Evolutionary conservation across 2,888 invertebrate genomes (phyloP).

Genomic region (Drosophila anomalata): DNA sequence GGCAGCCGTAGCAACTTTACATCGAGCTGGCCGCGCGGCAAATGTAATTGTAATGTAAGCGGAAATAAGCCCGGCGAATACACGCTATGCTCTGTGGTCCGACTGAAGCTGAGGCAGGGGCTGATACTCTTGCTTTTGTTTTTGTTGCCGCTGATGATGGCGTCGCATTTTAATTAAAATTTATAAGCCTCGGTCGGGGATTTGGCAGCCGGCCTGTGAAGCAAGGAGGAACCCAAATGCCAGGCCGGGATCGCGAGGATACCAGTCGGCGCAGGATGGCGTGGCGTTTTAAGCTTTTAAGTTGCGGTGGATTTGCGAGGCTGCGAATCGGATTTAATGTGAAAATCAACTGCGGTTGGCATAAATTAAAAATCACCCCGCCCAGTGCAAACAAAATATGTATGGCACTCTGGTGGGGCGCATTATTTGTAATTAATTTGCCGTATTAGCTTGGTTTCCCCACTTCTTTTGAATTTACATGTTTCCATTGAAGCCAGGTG

Average conservation of each 20-base stretch:
- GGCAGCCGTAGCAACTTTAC: conserved; percentile 21
- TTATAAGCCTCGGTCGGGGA: conserved; percentile 76
- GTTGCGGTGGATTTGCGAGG: conserved; percentile 74
- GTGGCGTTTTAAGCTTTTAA: conserved; percentile 76
- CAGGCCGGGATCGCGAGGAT: conserved; percentile 5
- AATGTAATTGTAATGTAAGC: conserved; percentile 79
- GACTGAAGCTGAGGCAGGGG: conserved; percentile 24
- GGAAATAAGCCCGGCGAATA: conserved; percentile 66
- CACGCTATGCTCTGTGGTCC: conserved; percentile 31
- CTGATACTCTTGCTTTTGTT: not conserved
- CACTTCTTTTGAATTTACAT: conserved; percentile 9
- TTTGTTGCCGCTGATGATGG: conserved; percentile 28
- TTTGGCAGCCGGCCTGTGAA: conserved; percentile 56
- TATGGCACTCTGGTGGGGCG: conserved; percentile 34
- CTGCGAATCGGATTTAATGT: conserved; percentile 68
- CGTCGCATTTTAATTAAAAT: conserved; percentile 77
- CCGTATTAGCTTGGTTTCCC: conserved; percentile 62
- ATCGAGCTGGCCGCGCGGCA: conserved; percentile 21
- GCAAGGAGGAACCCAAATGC: conserved; percentile 7
- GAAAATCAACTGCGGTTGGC: conserved; percentile 77
- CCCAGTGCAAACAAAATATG: conserved; percentile 23
- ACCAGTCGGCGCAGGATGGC: conserved; percentile 21
- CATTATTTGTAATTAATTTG: conserved; percentile 77
- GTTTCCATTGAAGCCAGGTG: conserved; percentile 33
- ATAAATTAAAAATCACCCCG: conserved; percentile 75